Evolutionary conservation across 2,113 vertebrate genomes (phyloP).

Genomic region (Setophaga petechia): DNA sequence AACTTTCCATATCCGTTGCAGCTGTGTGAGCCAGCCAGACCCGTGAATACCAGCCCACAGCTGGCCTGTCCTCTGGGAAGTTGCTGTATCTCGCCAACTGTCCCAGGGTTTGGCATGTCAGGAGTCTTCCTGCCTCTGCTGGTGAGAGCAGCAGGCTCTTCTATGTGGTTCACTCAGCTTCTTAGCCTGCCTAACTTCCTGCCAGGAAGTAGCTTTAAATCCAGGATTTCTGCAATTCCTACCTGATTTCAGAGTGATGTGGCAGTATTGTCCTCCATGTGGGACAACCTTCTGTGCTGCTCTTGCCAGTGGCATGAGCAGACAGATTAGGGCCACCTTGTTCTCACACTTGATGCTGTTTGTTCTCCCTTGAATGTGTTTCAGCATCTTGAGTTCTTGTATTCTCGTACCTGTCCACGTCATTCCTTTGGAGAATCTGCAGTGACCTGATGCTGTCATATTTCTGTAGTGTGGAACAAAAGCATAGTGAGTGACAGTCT

Average conservation of each 20-base stretch:
- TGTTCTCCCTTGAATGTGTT: not conserved
- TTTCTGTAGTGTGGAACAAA: not conserved
- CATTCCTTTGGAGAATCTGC: not conserved
- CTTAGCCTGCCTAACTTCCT: not conserved
- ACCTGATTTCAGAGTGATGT: not conserved
- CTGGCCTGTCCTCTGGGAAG: not conserved
- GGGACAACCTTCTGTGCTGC: not conserved
- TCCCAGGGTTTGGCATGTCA: not conserved
- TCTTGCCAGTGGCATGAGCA: not conserved
- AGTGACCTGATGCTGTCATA: not conserved
- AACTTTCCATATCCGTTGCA: not conserved
- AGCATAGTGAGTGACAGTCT: not conserved
- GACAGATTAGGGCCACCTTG: not conserved
- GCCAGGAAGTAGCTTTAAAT: constrained; percentile 19
- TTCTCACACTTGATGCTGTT: not conserved
- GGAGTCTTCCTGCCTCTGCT: not conserved
- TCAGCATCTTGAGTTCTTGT: not conserved
- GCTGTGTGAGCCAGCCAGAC: not conserved
- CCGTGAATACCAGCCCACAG: not conserved
- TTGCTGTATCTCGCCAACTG: not conserved
- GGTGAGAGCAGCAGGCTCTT: not conserved
- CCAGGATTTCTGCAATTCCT: not conserved
- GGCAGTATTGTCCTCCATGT: not conserved
- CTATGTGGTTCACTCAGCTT: not conserved
- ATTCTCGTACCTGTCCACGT: not conserved